Conservation (phyloP, 1,140 invertebrate species). For the Drosophila kohkoa region DNA sequence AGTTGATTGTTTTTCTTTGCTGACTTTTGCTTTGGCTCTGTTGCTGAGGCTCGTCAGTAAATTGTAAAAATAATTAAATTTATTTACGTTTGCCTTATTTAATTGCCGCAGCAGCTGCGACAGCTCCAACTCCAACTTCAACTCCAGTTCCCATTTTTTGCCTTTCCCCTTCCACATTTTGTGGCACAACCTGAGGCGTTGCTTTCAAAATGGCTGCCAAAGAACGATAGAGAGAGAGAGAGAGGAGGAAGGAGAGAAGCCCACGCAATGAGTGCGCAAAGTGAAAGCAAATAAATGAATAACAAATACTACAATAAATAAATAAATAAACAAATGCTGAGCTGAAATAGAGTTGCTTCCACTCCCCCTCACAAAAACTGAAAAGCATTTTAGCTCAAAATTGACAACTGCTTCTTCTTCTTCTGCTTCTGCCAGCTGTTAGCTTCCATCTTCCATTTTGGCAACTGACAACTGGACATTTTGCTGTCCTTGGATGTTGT, state of each 20-base stretch:
- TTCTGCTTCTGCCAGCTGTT: no score
- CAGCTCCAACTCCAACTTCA: conserved; percentile 7
- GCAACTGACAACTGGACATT: no score
- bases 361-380: not conserved
- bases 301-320: conserved; percentile 55
- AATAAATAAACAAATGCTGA: conserved; percentile 56
- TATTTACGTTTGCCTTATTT: conserved; percentile 67
- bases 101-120: conserved; percentile 56
- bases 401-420: not conserved
- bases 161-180: not conserved
- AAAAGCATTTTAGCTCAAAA: conserved; percentile 36
- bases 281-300: conserved; percentile 58
- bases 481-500: conserved; percentile 5
- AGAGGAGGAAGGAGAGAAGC: no score
- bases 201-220: conserved; percentile 40
- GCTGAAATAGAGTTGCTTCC: conserved; percentile 38
- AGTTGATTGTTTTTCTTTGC: conserved; percentile 73
- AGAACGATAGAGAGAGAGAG: no score
- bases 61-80: conserved; percentile 80
- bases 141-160: not conserved
- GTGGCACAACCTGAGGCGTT: conserved; percentile 45
- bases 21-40: conserved; percentile 56
- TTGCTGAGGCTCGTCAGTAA: conserved; percentile 42
- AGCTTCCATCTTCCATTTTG: not conserved
- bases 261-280: conserved; percentile 29